phyloP scores from a whole-genome alignment of 2,113 vertebrate species.

The Bucco capensis region DNA sequence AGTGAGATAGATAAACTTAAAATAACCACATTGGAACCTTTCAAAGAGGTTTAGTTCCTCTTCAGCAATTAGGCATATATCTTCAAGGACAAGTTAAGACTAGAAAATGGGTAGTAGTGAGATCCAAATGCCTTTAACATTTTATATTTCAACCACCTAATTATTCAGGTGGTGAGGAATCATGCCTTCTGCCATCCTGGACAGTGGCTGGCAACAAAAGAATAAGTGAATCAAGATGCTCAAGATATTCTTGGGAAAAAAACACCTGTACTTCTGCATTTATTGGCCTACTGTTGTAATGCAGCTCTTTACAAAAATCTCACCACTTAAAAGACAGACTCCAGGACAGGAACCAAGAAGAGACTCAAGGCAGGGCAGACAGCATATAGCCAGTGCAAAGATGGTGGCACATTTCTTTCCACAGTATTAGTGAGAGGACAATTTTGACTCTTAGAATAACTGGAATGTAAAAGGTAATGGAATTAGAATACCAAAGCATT shows the following conservation, averaged over 20 bases:
- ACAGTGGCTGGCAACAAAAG: rapidly evolving
- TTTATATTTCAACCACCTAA: background rate
- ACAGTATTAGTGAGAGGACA: background rate
- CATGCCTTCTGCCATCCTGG: background rate
- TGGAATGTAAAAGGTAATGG: background rate
- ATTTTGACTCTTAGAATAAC: background rate
- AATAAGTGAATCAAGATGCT: background rate
- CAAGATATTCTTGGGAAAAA: background rate
- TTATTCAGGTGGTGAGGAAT: background rate
- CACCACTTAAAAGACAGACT: background rate
- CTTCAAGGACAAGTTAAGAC: background rate
- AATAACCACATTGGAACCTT: background rate
- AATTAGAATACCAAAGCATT: background rate
- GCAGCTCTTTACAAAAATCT: background rate
- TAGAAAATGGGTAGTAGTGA: background rate
- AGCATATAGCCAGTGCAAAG: background rate
- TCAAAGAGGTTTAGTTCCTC: background rate
- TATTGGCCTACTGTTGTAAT: background rate
- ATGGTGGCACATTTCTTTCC: background rate
- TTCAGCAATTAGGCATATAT: background rate
- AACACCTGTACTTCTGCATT: background rate
- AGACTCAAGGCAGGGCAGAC: background rate
- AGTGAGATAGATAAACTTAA: background rate
- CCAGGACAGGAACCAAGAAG: background rate
- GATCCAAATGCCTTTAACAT: background rate